Base-by-base conservation (phyloP, 1,140 invertebrate genomes). In the Lordiphosa mommai region DNA sequence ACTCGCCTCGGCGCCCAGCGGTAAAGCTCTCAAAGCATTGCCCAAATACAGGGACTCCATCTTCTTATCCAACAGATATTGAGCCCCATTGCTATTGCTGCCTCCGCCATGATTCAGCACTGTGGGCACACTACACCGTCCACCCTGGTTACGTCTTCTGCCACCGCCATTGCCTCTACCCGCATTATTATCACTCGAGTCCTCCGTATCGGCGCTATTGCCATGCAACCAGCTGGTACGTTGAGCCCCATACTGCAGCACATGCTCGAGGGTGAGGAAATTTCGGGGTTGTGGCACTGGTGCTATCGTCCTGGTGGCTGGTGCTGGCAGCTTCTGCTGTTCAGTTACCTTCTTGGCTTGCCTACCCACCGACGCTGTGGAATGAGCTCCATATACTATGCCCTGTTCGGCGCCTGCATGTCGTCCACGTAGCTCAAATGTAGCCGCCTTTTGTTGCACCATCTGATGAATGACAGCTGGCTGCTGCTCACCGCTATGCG, bases 401-500 rank as follows among this genome's bases (percentile, higher is more conserved):
- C 14, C 29, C 36, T 61, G 72, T 1, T 77, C 72, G 0, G 66
- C 64, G 6, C 77, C 55, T 14, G 77, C 60, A 32, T 87, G 77
- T 1, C 84, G 53, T 7, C 73, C 72, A 1, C 84, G 72, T 6
- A 89, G 60, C 51, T 89, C 88, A 33, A 89, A 80, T 17, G 88
- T 88, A 13, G 88, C 88, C n/a, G 88, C 73, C 53, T 88, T 89
- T 8, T 88, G 88, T 48, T 88, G 87, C 37, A 89, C 80, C 50
- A 82, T 84, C 53, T 84, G 76, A 9, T 72, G 40, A 37, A 82
- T 72, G 0, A 58, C 69, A 4, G 79, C 61, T 14, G 60, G 47
- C 3, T 40, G 36, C 41, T 72, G 61, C 27, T 65, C 63, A 1
- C 69, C 69, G 14, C 44, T 66, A 29, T 64, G 50, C 6, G 67